Evolutionary conservation across 1,140 invertebrate species (phyloP).

Genomic region (Eupristina koningsbergeri): DNA sequence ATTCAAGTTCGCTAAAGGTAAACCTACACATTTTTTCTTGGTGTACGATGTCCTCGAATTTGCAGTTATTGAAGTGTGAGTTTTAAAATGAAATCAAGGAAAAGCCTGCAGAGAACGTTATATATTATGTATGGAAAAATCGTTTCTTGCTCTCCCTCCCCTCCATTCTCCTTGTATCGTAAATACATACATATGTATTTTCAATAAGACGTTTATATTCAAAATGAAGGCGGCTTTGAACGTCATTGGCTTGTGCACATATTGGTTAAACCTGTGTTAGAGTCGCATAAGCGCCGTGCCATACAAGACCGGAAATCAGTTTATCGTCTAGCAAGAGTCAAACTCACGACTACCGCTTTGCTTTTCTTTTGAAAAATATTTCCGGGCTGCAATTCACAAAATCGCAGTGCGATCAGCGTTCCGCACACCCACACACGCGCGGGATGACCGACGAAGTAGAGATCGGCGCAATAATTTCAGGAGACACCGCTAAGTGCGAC

Average conservation of each 20-base stretch:
- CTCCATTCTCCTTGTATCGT: background rate
- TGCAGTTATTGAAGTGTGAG: conserved; percentile 14
- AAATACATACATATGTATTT: background rate
- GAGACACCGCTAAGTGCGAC: background rate
- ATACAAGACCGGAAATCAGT: conserved; percentile 43
- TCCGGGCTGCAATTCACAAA: background rate
- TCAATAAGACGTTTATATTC: conserved; percentile 15
- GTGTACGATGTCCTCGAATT: background rate
- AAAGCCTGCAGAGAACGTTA: background rate
- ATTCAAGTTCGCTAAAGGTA: background rate
- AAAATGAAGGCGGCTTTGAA: background rate
- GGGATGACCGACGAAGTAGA: conserved; percentile 10
- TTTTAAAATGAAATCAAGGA: background rate
- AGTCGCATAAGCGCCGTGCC: background rate
- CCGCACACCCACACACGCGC: background rate
- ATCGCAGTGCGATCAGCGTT: conserved; percentile 3
- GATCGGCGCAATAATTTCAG: background rate
- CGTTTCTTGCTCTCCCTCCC: background rate
- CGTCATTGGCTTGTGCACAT: background rate
- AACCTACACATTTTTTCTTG: background rate
- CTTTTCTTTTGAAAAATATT: conserved; percentile 51
- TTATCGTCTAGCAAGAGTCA: conserved; percentile 44
- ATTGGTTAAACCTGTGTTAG: background rate
- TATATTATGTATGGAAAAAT: conserved; percentile 1
- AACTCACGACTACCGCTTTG: conserved; percentile 4